Evolutionary conservation across 1,140 invertebrate species (phyloP), one percentile per base, ranked within the genome.

Genomic region (Andrena cerasifolii): DNA sequence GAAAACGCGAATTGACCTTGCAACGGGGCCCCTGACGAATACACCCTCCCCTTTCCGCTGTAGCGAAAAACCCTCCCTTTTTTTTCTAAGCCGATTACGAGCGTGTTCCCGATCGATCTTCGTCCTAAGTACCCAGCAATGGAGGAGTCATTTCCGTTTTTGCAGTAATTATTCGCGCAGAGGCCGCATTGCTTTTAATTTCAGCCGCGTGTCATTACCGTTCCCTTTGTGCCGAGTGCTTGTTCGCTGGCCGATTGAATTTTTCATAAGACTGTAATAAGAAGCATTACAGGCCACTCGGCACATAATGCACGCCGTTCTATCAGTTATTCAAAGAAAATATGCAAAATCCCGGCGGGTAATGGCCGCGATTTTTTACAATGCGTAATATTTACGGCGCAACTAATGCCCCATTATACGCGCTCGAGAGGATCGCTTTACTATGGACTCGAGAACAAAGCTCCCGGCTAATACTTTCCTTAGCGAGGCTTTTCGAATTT

Each of bases 121-220:
- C 36, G 49, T 63, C 28, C 28, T 63, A 56, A 61, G 65, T 63
- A 36, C n/a, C 58, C 68, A 56, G 56, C 76, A 72, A 56, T 7
- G 40, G 36, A 16, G 24, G 0, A 45, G 68, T 72, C 76, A 56
- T 78, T 78, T 78, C 76, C 76, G 67, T 78, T 78, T 54, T 70
- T 63, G 26, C 40, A 7, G 45, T 71, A 77, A 70, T 71, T 77
- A 71, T 31, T 40, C 65, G 53, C 53, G 63, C n/a, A 8, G 21
- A 18, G 33, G 8, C 58, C 51, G 40, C 33, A 12, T 63, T 54
- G 63, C 73, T 40, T 56, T 75, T 75, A 67, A 68, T 67, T 75
- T 56, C 53, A 75, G 16, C 63, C 28, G 51, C 65, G 33, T 43
- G 65, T 51, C 43, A 58, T 68, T 70, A 59, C 12, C 43, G 40